Evolutionary conservation across 2,888 invertebrate species (phyloP), one percentile per base, ranked within the genome.

Genomic region (Tetanocera ferruginea): DNA sequence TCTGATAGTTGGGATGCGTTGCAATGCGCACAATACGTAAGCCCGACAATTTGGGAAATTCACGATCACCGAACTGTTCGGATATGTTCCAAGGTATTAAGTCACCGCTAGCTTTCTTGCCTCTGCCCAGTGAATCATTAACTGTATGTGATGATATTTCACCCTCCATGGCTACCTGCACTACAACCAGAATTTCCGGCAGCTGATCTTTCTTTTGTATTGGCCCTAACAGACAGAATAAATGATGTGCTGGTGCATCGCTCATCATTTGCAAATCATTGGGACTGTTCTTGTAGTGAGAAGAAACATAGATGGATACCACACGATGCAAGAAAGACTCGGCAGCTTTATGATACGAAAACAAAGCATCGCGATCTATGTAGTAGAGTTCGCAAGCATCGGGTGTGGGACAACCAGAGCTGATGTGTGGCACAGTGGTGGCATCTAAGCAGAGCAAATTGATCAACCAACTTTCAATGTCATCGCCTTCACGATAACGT

Each of bases 221-320:
- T 0, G 99, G 98, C 0, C 96, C 96, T 0, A 99, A 91, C 55
- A 99, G 91, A 82, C 98, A 98, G 91, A 99, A 99, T 76, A 99
- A 90, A 88, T 98, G 97, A 91, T 99, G 99, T 0, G 98, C 98
- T 0, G 99, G 99, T 19, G 99, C 99, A 90, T 99, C 99, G 17
- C 98, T 97, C 91, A 99, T 93, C 93, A 99, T 94, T 91, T 99
- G 99, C 60, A 99, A 91, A 91, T 99, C 99, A 90, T 99, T 98
- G 0, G 99, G 99, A 77, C 96, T 96, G 91, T 99, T 99, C 94
- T 99, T 99, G 89, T 99, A 99, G 91, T 99, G 99, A 6, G 99
- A 98, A 0, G 99, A 94, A 0, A 99, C 99, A 88, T 97, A 98
- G 62, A 99, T 93, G 17, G 97, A 93, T 82, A 99, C 97, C 11